phyloP scores from a whole-genome alignment of 2,888 invertebrate genomes.

The Callosobruchus maculatus region DNA sequence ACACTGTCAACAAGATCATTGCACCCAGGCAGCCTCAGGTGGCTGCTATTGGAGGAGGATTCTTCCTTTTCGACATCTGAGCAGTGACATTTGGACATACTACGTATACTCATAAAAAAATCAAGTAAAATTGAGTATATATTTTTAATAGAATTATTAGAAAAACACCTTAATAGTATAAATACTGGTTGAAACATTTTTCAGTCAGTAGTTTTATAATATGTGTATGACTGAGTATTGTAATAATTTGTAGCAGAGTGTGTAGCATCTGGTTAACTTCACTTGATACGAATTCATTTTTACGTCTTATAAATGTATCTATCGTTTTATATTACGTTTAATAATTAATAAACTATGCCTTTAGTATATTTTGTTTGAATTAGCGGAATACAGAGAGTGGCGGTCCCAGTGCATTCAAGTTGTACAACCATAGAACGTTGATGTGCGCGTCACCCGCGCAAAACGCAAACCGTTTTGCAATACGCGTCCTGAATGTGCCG shows the following conservation, averaged over 20 bases:
- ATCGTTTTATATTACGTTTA: neutral
- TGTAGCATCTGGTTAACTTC: neutral
- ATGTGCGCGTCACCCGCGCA: too few relatives aligned
- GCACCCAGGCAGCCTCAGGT: slow-evolving; percentile 42
- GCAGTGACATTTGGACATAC: slow-evolving; percentile 9
- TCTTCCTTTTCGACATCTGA: slow-evolving; percentile 45
- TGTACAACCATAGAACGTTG: too few relatives aligned
- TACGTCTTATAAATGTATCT: neutral
- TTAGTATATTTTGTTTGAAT: neutral
- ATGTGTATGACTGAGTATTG: neutral
- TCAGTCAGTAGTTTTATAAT: neutral
- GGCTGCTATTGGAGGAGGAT: slow-evolving; percentile 37
- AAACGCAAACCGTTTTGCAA: too few relatives aligned
- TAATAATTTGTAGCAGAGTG: neutral
- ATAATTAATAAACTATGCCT: neutral
- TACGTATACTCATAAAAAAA: neutral
- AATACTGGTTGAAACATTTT: too few relatives aligned
- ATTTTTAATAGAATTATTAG: too few relatives aligned
- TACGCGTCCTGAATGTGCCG: too few relatives aligned
- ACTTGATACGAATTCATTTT: neutral
- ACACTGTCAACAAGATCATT: slow-evolving; percentile 55
- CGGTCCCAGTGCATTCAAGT: too few relatives aligned
- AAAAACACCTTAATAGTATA: too few relatives aligned
- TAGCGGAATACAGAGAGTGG: too few relatives aligned
- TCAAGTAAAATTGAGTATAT: too few relatives aligned